Conservation (phyloP, 2,888 invertebrate species). For the Heterodera filipjevi region DNA sequence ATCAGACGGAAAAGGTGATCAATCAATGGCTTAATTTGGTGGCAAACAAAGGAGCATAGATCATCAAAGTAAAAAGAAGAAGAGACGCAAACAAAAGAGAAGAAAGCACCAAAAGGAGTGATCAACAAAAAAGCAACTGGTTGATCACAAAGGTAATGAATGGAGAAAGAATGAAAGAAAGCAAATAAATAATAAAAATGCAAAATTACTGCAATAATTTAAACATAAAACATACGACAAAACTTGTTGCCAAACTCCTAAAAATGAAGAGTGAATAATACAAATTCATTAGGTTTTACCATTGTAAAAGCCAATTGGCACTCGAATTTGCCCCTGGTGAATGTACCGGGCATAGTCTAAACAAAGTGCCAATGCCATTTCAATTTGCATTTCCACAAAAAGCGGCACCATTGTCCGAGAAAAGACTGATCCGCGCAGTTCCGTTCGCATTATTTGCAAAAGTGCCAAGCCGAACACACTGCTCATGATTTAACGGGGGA, state of each 20-base stretch:
- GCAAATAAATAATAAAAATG: too few relatives aligned
- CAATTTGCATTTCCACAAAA: background rate
- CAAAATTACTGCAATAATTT: too few relatives aligned
- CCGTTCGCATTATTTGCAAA: background rate
- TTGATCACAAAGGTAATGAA: too few relatives aligned
- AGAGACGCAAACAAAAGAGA: too few relatives aligned
- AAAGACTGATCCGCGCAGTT: slow-evolving; percentile 39
- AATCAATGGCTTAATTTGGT: too few relatives aligned
- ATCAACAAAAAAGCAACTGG: background rate
- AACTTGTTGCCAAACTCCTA: slow-evolving; percentile 44
- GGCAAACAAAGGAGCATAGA: too few relatives aligned
- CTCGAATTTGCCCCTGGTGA: slow-evolving; percentile 41
- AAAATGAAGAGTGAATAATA: background rate
- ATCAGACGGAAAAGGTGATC: background rate
- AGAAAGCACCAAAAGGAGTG: too few relatives aligned
- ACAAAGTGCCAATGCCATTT: slow-evolving; percentile 1
- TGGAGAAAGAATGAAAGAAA: too few relatives aligned
- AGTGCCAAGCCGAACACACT: background rate
- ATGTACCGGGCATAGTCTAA: slow-evolving; percentile 45
- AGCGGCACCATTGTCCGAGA: slow-evolving; percentile 35
- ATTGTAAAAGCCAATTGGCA: slow-evolving; percentile 39
- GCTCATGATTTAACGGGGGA: background rate
- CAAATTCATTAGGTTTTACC: slow-evolving; percentile 20
- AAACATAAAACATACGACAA: slow-evolving; percentile 20
- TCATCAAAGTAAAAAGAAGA: too few relatives aligned